Evolutionary conservation across 2,113 vertebrate genomes (phyloP), one percentile per base, ranked within the genome.

Genomic region (Lipotes vexillifer): DNA sequence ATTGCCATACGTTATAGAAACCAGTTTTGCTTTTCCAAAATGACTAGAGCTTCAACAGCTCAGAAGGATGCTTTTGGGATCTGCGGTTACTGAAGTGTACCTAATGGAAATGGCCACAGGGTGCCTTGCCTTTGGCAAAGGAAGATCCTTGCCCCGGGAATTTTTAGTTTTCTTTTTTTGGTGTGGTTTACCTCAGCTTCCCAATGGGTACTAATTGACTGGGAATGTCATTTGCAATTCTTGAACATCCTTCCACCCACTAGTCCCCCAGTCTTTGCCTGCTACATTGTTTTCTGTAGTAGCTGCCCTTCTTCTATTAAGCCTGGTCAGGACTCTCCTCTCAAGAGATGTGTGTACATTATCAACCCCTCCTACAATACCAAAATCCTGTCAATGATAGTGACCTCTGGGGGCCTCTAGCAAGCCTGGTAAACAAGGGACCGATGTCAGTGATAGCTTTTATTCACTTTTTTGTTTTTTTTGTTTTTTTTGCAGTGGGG

Each of bases 321-420:
- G 59, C 96, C 95, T 95, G 97, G 97, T 98, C 96, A 97, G 81
- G 95, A 95, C 97, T 97, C 93, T 96, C 88, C 83, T 96, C 97
- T 98, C 65, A 82, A 97, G 97, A 80, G 4, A 96, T 98, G 90
- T 93, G 93, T 98, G 87, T 85, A 93, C 93, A 98, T 98, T 98
- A 98, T 98, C 96, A 98, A 97, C 94, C 88, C 93, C 93, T 98
- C 95, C 95, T 97, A 81, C 91, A 82, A 95, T 97, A 98, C 98
- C 97, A 97, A 98, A 98, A 96, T 55, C 98, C 97, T 99, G 99
- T 99, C 98, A 99, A 97, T 98, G 98, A 99, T 61, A 23, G 81
- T 98, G 98, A 98, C 98, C 98, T 98, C 98, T 2, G 6, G 97
- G 96, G 97, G 94, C 97, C 96, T 98, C 94, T 97, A 98, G 97